Base-by-base conservation (phyloP, 1,140 invertebrate genomes). In the Hyles vespertilio region DNA sequence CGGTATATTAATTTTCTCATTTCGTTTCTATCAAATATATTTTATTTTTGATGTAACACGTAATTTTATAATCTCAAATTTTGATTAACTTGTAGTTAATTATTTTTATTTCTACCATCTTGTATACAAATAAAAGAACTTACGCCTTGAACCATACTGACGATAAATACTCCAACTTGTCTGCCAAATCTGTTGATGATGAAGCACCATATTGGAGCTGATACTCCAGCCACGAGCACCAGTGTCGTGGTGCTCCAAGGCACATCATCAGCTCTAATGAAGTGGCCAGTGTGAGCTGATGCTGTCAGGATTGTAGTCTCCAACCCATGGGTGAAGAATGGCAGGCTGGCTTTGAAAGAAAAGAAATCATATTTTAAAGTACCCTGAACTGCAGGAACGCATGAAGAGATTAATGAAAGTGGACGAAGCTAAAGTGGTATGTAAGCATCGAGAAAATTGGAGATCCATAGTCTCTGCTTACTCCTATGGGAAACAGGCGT, bases 131-230 rank as follows among this genome's bases (percentile, higher is more conserved):
- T 32, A 32, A 32, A 3, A 45, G 9, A 10, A 72, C 81, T 84
- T 52, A 86, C 83, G 52, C 77, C 83, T 63, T 86, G 83, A 5
- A 79, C 58, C 36, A 84, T 59, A 56, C 74, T 76, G 22, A 86
- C 67, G 5, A 74, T 40, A 49, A 77, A 86, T n/a, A 81, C 69
- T 0, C 79, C 84, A 22, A 70, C 69, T 52, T 72, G 80, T 40
- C 84, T 70, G 2, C 84, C 84, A 63, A 63, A 74, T 36, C 50
- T 72, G 56, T 87, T 73, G 3, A 79, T 69, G 5, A 70, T 40
- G 45, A 58, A 76, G 44, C 79, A 70, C 0, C 72, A 68, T 3
- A 77, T 7, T 0, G 71, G 69, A 0, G 67, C 68, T 5, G 77
- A 64, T 1, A 70, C 3, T 4, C 65, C 65, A 1, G 81, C 68